Base-by-base conservation (phyloP, 2,888 invertebrate species). In the Dolomedes plantarius region DNA sequence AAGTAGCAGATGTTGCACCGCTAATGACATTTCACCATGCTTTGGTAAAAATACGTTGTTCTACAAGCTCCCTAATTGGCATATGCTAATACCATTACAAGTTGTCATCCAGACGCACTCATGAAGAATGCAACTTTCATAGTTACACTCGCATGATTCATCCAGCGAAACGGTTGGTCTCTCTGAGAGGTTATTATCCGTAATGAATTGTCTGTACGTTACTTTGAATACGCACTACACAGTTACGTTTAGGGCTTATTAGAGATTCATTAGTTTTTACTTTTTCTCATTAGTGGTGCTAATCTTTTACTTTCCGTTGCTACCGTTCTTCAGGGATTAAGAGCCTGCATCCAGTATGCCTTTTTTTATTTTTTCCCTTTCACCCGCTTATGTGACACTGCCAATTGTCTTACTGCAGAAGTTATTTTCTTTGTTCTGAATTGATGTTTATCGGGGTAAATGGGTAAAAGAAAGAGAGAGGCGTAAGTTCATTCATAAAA, bases 41-140 rank as follows among this genome's bases (percentile, higher is more conserved):
- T 56, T 23, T 23, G 56, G 23, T 16, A 56, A 56, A 56, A 56
- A 56, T 56, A 56, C 23, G 6, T 16, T 23, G 56, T n/a, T 23
- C 19, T 56, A 56, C 19, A 56, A 56, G 56, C 23, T 6, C 56
- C 23, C 56, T 56, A 56, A 56, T 56, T 56, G 56, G 56, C 56
- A 56, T 56, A 56, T 56, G 56, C 56, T 56, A 56, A 56, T 56
- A 23, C 56, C 23, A 56, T 56, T 56, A 56, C 23, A 23, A 56
- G 56, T 56, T 56, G 56, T 56, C 56, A 56, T 23, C 56, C 11
- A 23, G 11, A 23, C 56, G 56, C 23, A 23, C 23, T 56, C 16
- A 16, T 16, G 56, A 56, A 56, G 56, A 56, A 56, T 56, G 3
- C 23, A n/a, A 19, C 5, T 56, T 19, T 23, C 23, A 56, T 5